Base-by-base conservation (phyloP, 2,888 invertebrate genomes). In the Piscicola geometra region DNA sequence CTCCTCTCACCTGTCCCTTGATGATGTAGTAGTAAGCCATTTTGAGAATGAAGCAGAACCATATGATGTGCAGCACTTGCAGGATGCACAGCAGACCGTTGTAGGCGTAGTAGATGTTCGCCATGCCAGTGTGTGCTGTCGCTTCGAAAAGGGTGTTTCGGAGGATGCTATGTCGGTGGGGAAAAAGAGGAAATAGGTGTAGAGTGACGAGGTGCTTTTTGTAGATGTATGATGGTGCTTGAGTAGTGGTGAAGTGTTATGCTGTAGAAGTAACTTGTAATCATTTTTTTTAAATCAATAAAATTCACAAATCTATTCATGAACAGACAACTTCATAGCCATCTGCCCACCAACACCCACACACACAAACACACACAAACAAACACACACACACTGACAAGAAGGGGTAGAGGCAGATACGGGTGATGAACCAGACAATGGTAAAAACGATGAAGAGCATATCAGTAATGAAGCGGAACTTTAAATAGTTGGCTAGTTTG, bases 401-500 rank as follows among this genome's bases (percentile, higher is more conserved):
- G 78, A 82, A 90, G 71, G 98, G 98, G 86, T 90, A 98, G 79
- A 94, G 89, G 66, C 92, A 91, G 78, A 95, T 88, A 76, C 99
- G 89, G 21, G 98, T 94, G 1, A 90, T 85, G 80, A 97, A 92
- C 99, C 98, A 99, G 2, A 93, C 85, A 32, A 94, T 84, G 9
- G 93, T 93, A 86, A 99, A 96, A 76, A 93, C 87, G 69, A 90
- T 91, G 87, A 98, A 98, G 81, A 95, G 88, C 50, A 88, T 86
- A 87, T 96, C 95, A 84, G 96, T 95, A 15, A 92, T 82, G 84
- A 90, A 91, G 86, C 96, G 93, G 84, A 91, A 93, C 81, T 91
- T 92, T 28, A 93, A 91, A 86, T 98, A 97, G 84, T 95, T 96
- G 32, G 93, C 90, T 87, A 96, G 90, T 87, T 98, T 97, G 28